Percentiles rank a stretch among this genome's conserved stretches.
phyloP scores from a whole-genome alignment of 2,797 vertebrate genomes.

The Harpagifer antarcticus region DNA sequence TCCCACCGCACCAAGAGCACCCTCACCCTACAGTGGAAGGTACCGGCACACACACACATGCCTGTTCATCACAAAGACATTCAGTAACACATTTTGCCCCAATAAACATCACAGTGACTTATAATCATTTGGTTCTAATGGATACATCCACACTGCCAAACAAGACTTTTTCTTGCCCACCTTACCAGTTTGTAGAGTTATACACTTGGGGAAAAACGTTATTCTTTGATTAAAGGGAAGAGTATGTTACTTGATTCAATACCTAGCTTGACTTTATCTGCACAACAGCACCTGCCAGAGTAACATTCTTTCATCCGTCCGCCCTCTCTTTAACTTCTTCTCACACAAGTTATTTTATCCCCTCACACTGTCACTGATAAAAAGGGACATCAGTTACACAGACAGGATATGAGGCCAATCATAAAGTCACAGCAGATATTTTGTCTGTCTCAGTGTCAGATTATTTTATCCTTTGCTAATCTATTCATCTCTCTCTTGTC shows the following conservation, averaged over 20 bases:
- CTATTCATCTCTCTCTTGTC: constrained; percentile 62
- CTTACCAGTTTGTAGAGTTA: not conserved
- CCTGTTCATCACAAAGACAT: not conserved
- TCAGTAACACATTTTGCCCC: not conserved
- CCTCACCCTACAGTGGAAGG: constrained; percentile 97
- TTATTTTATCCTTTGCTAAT: constrained; percentile 53
- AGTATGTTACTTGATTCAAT: constrained; percentile 14
- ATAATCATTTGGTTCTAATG: not conserved
- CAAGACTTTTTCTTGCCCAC: not conserved
- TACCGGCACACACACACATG: constrained; percentile 61
- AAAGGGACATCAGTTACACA: constrained; percentile 45
- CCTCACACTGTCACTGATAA: constrained; percentile 38
- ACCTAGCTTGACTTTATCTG: not conserved
- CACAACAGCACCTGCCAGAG: not conserved
- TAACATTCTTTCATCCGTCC: constrained; percentile 11
- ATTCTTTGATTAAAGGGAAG: not conserved
- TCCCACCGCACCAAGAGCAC: constrained; percentile 94
- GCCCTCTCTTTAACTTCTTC: constrained; percentile 38
- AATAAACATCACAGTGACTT: not conserved
- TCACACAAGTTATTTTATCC: constrained; percentile 23
- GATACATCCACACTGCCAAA: not conserved
- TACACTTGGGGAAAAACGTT: not conserved
- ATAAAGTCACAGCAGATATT: constrained; percentile 51
- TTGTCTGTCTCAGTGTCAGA: constrained; percentile 48
- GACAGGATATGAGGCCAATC: constrained; percentile 54